Percentiles rank a stretch among this genome's conserved stretches.
Conservation (phyloP, 2,888 invertebrate species). For the Catonia carolina region DNA sequence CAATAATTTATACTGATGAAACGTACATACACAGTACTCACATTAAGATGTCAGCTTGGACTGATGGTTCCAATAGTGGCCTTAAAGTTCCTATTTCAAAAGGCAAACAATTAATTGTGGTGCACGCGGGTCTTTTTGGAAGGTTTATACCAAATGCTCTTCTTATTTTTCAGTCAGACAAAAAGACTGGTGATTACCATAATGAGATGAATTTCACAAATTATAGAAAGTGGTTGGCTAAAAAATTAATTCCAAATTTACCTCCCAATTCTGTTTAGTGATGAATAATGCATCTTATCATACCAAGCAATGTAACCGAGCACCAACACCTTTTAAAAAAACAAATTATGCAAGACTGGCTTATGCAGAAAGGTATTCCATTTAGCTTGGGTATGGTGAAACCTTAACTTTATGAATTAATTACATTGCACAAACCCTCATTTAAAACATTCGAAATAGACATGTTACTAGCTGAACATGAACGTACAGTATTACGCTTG, state of each 20-base stretch:
- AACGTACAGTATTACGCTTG: conserved; percentile 12
- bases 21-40: conserved; percentile 1
- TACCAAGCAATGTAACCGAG: too few relatives aligned
- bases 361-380: background rate
- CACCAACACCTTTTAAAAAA: too few relatives aligned
- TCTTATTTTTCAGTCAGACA: conserved; percentile 7
- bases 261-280: too few relatives aligned
- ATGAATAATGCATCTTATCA: too few relatives aligned
- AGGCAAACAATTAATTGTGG: conserved; percentile 7
- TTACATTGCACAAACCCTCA: background rate
- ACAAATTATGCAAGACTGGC: conserved; percentile 1
- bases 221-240: background rate
- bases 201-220: background rate
- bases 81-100: conserved; percentile 2
- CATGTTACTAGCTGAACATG: conserved; percentile 27
- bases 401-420: background rate
- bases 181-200: conserved; percentile 15
- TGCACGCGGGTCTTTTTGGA: background rate
- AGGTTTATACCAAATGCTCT: conserved; percentile 10
- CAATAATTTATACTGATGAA: conserved; percentile 16
- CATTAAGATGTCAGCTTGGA: conserved; percentile 10
- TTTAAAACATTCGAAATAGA: background rate
- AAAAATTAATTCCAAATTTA: too few relatives aligned
- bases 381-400: background rate
- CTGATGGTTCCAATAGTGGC: conserved; percentile 15